Conservation (phyloP, 2,797 vertebrate species). For the Luscinia megarhynchos region DNA sequence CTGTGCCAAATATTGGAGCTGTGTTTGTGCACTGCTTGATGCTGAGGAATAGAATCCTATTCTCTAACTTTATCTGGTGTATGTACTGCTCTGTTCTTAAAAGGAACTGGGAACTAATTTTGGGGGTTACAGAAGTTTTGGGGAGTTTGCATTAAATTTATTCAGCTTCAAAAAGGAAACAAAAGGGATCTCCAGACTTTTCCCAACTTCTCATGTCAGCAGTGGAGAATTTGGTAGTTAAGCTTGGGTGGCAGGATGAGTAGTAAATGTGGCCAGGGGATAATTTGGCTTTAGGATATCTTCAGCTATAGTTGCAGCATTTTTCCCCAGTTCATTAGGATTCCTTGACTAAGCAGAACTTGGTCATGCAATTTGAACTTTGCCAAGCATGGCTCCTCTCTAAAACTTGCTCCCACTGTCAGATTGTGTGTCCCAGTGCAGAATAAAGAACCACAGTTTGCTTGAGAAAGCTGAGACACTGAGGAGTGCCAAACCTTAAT, state of each 20-base stretch:
- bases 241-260: background rate
- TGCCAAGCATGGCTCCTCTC: background rate
- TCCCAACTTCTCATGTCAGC: background rate
- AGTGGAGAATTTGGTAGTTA: background rate
- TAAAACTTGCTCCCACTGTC: fast-evolving
- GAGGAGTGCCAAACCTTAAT: background rate
- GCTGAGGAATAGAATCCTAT: background rate
- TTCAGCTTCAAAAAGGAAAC: background rate
- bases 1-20: background rate
- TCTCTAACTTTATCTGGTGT: background rate
- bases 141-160: background rate
- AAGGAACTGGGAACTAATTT: background rate
- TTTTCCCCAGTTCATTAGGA: background rate
- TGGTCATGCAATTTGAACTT: background rate
- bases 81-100: background rate
- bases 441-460: background rate
- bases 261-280: background rate
- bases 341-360: background rate
- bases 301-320: background rate
- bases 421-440: background rate
- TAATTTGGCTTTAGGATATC: background rate
- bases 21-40: background rate
- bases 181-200: background rate
- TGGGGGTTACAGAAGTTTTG: background rate
- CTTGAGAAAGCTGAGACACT: background rate